Evolutionary conservation across 2,113 vertebrate genomes (phyloP).

Genomic region (Ictalurus furcatus): DNA sequence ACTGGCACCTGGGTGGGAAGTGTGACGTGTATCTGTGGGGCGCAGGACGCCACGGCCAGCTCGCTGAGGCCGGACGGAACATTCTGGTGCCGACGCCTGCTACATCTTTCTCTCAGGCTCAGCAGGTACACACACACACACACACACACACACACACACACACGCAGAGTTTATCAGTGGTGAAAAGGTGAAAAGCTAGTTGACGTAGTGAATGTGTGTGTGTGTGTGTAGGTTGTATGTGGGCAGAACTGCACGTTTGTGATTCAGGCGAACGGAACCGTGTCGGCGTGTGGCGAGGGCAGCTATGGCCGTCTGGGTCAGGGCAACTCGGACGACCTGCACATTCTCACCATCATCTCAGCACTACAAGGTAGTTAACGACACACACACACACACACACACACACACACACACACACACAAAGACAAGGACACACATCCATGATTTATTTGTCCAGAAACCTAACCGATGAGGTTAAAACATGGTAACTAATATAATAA

Average conservation of each 20-base stretch:
- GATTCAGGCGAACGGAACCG: conserved; percentile 76
- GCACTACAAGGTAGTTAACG: conserved; percentile 74
- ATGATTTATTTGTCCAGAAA: neutral
- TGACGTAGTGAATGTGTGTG: neutral
- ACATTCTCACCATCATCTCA: conserved; percentile 75
- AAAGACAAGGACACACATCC: neutral
- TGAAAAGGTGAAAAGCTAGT: neutral
- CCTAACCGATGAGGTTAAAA: neutral
- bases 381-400: neutral
- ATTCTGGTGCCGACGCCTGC: conserved; percentile 88
- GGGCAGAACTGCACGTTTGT: conserved; percentile 82
- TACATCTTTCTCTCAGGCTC: conserved; percentile 92
- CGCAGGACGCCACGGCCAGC: conserved; percentile 90
- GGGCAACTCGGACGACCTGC: conserved; percentile 80
- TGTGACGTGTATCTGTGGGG: conserved; percentile 94
- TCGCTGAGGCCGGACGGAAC: conserved; percentile 94
- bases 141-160: neutral
- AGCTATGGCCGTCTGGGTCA: conserved; percentile 80
- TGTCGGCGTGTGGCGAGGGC: conserved; percentile 78
- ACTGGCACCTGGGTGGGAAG: conserved; percentile 97
- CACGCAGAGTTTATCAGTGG: neutral
- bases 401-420: neutral
- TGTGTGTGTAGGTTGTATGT: conserved; percentile 73
- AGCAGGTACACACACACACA: conserved; percentile 78
- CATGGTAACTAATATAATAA: neutral